Conservation (phyloP, 2,113 vertebrate genomes). For the Siniperca chuatsi region DNA sequence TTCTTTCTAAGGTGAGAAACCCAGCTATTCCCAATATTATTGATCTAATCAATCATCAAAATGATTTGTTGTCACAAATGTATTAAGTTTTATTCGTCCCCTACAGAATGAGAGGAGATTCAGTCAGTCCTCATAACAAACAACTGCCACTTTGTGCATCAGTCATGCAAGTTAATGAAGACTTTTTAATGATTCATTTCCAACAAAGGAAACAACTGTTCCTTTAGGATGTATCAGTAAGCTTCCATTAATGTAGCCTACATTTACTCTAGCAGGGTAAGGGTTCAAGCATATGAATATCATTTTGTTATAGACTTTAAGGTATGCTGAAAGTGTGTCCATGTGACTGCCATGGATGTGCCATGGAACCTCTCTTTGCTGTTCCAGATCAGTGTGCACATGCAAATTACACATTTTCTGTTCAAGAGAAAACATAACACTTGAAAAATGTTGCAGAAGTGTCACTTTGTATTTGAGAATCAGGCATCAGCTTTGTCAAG, state of each 20-base stretch:
- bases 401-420: background rate
- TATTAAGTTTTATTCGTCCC: background rate
- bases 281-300: background rate
- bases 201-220: background rate
- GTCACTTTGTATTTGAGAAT: background rate
- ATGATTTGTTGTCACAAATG: background rate
- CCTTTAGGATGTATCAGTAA: background rate
- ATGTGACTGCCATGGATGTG: background rate
- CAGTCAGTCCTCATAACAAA: background rate
- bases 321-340: background rate
- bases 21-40: too few relatives aligned
- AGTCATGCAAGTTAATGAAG: background rate
- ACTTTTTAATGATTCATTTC: background rate
- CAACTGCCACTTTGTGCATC: background rate
- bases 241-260: too few relatives aligned
- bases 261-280: background rate
- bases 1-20: slow-evolving; percentile 87
- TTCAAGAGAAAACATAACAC: background rate
- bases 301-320: background rate
- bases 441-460: background rate
- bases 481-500: background rate
- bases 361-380: background rate
- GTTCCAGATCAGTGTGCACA: background rate
- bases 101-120: background rate
- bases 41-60: background rate